Evolutionary conservation across 2,797 vertebrate genomes (phyloP), one percentile per base, ranked within the genome.

Genomic region (Pagetopsis macropterus): DNA sequence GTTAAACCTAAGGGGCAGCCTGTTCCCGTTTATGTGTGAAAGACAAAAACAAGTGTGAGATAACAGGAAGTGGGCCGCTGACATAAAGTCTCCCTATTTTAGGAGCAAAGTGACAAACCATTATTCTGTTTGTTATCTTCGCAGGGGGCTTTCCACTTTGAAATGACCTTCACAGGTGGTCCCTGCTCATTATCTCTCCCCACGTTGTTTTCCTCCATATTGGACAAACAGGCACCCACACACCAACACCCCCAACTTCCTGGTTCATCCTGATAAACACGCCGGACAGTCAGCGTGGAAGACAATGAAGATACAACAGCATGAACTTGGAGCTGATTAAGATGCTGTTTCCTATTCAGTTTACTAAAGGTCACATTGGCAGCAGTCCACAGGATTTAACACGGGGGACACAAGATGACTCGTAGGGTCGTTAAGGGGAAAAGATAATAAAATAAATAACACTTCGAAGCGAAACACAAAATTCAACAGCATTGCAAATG

Each of bases 161-260:
- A 82, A 87, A 91, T 75, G 87, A 87, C 89, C 90, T 89, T 87
- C 87, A 68, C 91, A 93, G 91, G 91, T 92, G 91, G 88, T 83
- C 90, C 66, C 70, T 4, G 65, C 77, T 81, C 81, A 88, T 66
- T 84, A 73, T 87, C 72, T 72, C 65, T 51, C 37, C 15, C 54
- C 65, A 86, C 68, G 87, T 87, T 93, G 90, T 93, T 90, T 90
- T 84, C 75, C 66, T 80, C 37, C 82, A 61, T 81, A 76, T 83
- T 78, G 87, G 81, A 90, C 90, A 91, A 91, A 91, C 87, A 89
- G 0, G 46, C 61, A n/a, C 49, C 14, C 59, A 61, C 64, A 5
- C 31, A 37, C 19, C 45, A 19, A 72, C 80, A 59, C 65, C 83
- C 76, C 76, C 70, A 3, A 63, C 84, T 88, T 89, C 86, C 88